Conservation (phyloP, 2,888 invertebrate genomes). For the Dione juno region DNA sequence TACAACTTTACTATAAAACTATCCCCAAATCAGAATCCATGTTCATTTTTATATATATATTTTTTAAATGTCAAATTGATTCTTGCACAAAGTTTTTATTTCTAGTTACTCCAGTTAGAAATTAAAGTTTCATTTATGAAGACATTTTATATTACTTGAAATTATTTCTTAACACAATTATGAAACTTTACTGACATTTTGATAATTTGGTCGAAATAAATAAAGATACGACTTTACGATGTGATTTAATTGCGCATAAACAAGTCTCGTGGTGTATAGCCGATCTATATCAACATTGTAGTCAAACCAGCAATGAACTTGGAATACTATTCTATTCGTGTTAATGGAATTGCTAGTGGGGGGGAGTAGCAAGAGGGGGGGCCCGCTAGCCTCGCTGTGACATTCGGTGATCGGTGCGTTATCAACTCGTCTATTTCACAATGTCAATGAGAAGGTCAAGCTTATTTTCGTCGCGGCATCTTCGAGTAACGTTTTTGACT, state of each 20-base stretch:
- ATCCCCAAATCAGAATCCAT: conserved; percentile 18
- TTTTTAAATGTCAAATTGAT: neutral
- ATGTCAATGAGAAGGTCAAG: conserved; percentile 84
- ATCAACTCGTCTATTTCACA: conserved; percentile 83
- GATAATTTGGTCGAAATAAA: conserved; percentile 19
- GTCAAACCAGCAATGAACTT: conserved; percentile 63
- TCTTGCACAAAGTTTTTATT: conserved; percentile 5
- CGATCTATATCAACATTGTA: conserved; percentile 27
- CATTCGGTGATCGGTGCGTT: conserved; percentile 80
- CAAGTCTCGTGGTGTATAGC: conserved; percentile 26
- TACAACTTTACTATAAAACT: conserved; percentile 20
- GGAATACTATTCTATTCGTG: conserved; percentile 53
- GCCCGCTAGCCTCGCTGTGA: conserved; percentile 77
- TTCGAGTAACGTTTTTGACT: conserved; percentile 59
- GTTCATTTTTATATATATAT: neutral
- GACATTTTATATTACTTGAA: conserved; percentile 11
- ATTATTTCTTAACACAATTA: conserved; percentile 9
- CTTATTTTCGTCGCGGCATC: conserved; percentile 73
- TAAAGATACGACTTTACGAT: conserved; percentile 16
- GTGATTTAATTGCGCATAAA: conserved; percentile 8
- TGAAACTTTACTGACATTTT: conserved; percentile 24
- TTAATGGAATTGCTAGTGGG: conserved; percentile 61
- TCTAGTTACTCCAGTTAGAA: conserved; percentile 1
- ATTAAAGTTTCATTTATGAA: conserved; percentile 22
- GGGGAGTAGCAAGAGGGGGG: conserved; percentile 66